Base-by-base conservation (phyloP, 2,888 invertebrate species). In the Creontiades dilutus region DNA sequence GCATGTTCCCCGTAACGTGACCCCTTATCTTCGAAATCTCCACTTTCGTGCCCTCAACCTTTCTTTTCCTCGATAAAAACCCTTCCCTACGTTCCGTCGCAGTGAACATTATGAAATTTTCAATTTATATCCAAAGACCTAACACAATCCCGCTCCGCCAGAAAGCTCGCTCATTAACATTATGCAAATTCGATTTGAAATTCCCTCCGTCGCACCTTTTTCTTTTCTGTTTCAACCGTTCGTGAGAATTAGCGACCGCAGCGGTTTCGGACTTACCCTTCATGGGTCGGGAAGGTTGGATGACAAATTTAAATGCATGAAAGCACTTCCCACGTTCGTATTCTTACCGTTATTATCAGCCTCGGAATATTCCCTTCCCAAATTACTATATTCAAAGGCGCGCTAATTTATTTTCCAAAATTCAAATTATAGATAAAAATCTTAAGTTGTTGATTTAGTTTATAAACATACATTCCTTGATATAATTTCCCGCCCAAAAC, bases 71-170 rank as follows among this genome's bases (percentile, higher is more conserved):
- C 61, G n/a, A 19, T 19, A 19, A n/a, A 61, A 19, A n/a, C n/a
- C n/a, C 37, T 37, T 7, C 37, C 19, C 61, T 19, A n/a, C 16
- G 61, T n/a, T 61, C 19, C 19, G 61, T 61, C 61, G 76, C 46
- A 28, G 28, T 14, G 76, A 11, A 28, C 37, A 28, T 76, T 28
- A 76, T 16, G 78, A 78, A 78, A 78, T 19, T 47, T 78, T 47
- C 47, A 78, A 78, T 78, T 78, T 78, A 78, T 78, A 78, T 46
- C 78, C 46, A 19, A 46, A 78, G 78, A 46, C 78, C 46, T 19
- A 4, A 2, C 37, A 37, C 27, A 14, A 37, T 37, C 16, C 57
- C 57, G 1, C 11, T 12, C 16, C 5, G 2, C 14, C 52, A n/a
- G 16, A 16, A n/a, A 57, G 23, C 68, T 68, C n/a, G 46, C 46